Percentiles rank a stretch among this genome's conserved stretches.
Conservation (phyloP, 2,888 invertebrate species). For the Aproaerema taeniolella region DNA sequence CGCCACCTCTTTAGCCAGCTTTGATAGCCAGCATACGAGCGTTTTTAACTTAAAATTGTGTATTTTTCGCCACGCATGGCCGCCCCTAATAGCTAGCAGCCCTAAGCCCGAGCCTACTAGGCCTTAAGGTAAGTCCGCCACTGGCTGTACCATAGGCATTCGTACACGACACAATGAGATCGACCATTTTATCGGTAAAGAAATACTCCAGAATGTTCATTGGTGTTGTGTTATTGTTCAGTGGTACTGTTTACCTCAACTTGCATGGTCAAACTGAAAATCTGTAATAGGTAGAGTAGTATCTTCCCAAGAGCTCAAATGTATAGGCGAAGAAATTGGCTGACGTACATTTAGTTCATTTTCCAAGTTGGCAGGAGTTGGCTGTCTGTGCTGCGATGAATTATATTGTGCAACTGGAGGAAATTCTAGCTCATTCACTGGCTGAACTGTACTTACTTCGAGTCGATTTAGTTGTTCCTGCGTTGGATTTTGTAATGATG, state of each 20-base stretch:
- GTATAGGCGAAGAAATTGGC: background rate
- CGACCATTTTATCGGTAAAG: slow-evolving; percentile 11
- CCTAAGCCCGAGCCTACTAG: too few species aligned
- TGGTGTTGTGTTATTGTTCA: slow-evolving; percentile 8
- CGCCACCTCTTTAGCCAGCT: too few species aligned
- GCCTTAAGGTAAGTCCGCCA: too few species aligned
- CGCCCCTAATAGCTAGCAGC: too few species aligned
- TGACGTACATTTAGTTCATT: background rate
- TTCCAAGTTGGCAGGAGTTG: background rate
- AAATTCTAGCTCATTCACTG: background rate
- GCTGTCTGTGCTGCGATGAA: background rate
- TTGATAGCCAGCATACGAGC: too few species aligned
- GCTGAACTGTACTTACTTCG: background rate
- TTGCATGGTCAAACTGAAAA: slow-evolving; percentile 5
- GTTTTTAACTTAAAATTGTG: too few species aligned
- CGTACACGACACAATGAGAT: slow-evolving; percentile 9
- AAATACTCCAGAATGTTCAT: slow-evolving; percentile 2
- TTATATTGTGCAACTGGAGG: background rate
- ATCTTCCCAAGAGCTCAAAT: slow-evolving; percentile 1
- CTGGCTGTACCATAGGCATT: slow-evolving; percentile 5
- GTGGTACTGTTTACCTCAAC: slow-evolving; percentile 10
- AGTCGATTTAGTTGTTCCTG: too few species aligned
- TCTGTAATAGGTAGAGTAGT: slow-evolving; percentile 6
- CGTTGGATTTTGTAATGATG: too few species aligned
- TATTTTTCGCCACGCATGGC: too few species aligned